These are phyloP conservation scores for Rhagologus leucostigma DNA, from an alignment of 2,113 vertebrate genomes.

Conservation along the genomic window DNA sequence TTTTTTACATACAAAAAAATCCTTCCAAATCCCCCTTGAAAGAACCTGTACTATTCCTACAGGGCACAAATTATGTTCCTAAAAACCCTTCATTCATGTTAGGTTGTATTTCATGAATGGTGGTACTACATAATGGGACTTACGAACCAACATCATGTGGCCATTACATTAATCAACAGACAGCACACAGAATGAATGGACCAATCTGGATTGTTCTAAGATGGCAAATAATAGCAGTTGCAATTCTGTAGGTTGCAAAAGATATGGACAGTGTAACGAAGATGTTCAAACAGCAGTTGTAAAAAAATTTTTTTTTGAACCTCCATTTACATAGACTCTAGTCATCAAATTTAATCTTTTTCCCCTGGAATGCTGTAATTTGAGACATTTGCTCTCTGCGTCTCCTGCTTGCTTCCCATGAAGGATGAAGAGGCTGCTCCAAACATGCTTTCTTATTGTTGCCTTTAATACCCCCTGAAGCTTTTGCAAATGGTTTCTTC, in stretches of 20 bases:
- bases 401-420: slow-evolving; percentile 94
- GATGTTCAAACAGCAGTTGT: not conserved
- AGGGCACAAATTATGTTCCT: not conserved
- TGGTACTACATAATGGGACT: not conserved
- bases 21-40: not conserved
- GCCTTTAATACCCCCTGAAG: not conserved
- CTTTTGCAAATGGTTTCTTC: slow-evolving; percentile 44
- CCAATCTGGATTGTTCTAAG: not conserved
- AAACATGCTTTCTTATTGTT: slow-evolving; percentile 28
- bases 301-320: not conserved
- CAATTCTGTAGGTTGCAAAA: not conserved
- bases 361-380: slow-evolving; percentile 90
- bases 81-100: rapidly evolving
- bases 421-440: slow-evolving; percentile 87
- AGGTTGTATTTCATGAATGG: not conserved
- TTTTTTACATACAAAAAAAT: not conserved
- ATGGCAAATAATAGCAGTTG: not conserved
- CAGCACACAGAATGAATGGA: not conserved
- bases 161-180: not conserved
- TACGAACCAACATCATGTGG: not conserved
- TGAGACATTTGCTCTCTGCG: slow-evolving; percentile 87
- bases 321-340: not conserved
- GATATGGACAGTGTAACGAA: not conserved
- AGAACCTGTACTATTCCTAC: not conserved
- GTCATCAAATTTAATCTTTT: slow-evolving; percentile 93